phyloP scores from a whole-genome alignment of 2,113 vertebrate species.

The Hystrix brachyura region DNA sequence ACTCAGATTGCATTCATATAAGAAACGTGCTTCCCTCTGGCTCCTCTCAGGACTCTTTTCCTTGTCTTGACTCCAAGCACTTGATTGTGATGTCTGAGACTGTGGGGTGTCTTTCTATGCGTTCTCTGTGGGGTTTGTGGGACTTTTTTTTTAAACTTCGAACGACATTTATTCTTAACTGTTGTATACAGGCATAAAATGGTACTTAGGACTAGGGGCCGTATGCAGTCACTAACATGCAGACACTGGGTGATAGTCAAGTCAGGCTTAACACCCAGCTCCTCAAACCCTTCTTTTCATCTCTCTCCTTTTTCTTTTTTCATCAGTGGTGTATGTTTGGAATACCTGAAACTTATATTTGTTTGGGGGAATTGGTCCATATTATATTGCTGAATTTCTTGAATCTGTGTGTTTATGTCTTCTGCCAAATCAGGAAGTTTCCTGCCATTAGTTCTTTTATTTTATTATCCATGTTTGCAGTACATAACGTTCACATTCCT shows the following conservation, averaged over 20 bases:
- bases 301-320: neutral
- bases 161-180: neutral
- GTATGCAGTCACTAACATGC: neutral
- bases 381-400: neutral
- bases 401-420: neutral
- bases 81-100: neutral
- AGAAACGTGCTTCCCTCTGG: neutral
- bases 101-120: neutral
- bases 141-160: neutral
- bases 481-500: neutral
- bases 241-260: too few relatives aligned
- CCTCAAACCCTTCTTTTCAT: too few relatives aligned
- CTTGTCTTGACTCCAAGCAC: neutral
- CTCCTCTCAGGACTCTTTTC: neutral
- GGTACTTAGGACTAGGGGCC: too few relatives aligned
- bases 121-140: neutral
- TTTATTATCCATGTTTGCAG: neutral
- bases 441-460: neutral
- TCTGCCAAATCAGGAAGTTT: neutral
- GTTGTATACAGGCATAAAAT: rapidly evolving
- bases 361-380: neutral
- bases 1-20: neutral
- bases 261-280: too few relatives aligned
- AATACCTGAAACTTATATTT: neutral
- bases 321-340: neutral